Base-by-base conservation (phyloP, 2,888 invertebrate species). In the Acanthacorydalis orientalis region DNA sequence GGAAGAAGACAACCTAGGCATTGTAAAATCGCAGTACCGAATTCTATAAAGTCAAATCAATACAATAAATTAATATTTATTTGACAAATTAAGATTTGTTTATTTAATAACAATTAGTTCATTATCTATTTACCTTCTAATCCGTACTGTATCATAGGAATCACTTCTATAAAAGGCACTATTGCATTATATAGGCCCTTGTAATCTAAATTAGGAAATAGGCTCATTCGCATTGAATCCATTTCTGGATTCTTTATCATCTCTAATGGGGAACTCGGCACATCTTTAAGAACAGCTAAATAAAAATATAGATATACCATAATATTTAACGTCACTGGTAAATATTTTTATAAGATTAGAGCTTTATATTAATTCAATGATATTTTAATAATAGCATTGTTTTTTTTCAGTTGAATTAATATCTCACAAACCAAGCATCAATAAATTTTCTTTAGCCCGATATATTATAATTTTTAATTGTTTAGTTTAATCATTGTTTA, bases 131-230 rank as follows among this genome's bases (percentile, higher is more conserved):
- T 64, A 89, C 91, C 79, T 62, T 85, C 82, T 52, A 88, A 75
- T 46, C 92, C 93, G 62, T 86, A 81, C 63, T 89, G 90, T 54
- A 97, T 80, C 50, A 85, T 77, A 11, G 93, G 87, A 23, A 92
- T 88, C n/a, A 93, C 85, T 65, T 97, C 96, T 46, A 96, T 84
- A 53, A 93, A 72, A 58, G 86, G 86, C 16, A 86, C 78, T 47
- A 97, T 76, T 15, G 92, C 91, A 64, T 89, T 88, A 65, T 91
- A 96, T 42, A 98, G 74, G 46, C 92, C 93, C 63, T 90, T 90
- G 68, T 97, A 98, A 69, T 97, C 96, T 56, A 98, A 74, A 68
- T 87, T 95, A 8, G 97, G 97, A 68, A 92, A 97, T 44, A 96
- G 75, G 31, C 84, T 80, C 79, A 93, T 85, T 48, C 97, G 75